Evolutionary conservation across 1,140 invertebrate species (phyloP).

Genomic region (Drosophila kanapiae): DNA sequence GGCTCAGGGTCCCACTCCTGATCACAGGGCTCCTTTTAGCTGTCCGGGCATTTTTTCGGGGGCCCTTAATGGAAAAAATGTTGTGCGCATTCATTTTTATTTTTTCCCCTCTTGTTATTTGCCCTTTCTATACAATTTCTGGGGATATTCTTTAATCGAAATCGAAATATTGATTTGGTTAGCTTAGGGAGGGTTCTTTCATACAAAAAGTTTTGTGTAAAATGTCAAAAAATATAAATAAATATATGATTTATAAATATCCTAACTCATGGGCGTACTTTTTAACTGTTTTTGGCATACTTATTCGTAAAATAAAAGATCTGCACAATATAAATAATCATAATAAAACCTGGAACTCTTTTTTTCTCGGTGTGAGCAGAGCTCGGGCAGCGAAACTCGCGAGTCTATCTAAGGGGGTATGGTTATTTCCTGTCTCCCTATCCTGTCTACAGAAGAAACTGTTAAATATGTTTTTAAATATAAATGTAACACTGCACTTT

Average conservation of each 20-base stretch:
- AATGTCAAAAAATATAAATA: not conserved
- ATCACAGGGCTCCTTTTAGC: conserved; percentile 3
- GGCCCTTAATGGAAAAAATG: conserved; percentile 63
- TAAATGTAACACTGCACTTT: too few relatives aligned
- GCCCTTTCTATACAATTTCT: conserved; percentile 14
- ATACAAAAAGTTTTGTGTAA: not conserved
- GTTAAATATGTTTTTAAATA: too few relatives aligned
- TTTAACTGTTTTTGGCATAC: not conserved
- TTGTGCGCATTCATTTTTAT: conserved; percentile 45
- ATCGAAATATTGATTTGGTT: not conserved
- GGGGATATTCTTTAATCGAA: not conserved
- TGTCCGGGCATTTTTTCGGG: conserved; percentile 23
- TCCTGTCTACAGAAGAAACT: too few relatives aligned
- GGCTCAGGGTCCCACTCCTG: not conserved
- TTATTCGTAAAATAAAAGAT: not conserved
- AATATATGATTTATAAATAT: not conserved
- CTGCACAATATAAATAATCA: too few relatives aligned
- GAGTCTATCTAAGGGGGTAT: too few relatives aligned
- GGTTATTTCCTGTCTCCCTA: too few relatives aligned
- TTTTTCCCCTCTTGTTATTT: conserved; percentile 14
- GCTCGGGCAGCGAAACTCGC: too few relatives aligned
- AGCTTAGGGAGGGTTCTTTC: not conserved
- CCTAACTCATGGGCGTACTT: not conserved
- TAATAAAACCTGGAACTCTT: too few relatives aligned
- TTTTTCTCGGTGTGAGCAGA: too few relatives aligned